Evolutionary conservation across 2,113 vertebrate genomes (phyloP).

Genomic region (Alethe castanea): DNA sequence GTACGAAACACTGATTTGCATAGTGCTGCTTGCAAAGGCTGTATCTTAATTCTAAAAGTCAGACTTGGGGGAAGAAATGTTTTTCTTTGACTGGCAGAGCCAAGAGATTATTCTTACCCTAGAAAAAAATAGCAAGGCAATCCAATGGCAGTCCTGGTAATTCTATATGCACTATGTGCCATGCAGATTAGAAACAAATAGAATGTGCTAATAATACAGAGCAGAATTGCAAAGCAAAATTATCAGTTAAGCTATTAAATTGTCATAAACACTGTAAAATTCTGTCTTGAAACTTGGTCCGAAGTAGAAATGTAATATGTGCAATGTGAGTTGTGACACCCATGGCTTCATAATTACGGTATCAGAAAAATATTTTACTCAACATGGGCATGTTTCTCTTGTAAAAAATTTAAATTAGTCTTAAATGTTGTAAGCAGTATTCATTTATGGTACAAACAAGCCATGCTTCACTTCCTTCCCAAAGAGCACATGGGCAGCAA

Average conservation of each 20-base stretch:
- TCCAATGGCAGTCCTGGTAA: not conserved
- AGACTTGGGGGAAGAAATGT: not conserved
- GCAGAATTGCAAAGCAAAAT: not conserved
- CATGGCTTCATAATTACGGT: not conserved
- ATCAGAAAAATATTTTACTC: not conserved
- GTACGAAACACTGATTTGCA: not conserved
- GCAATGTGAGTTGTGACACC: not conserved
- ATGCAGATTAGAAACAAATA: not conserved
- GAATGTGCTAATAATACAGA: not conserved
- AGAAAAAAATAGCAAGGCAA: not conserved
- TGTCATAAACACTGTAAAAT: not conserved
- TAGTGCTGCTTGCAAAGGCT: not conserved
- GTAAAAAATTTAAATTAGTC: not conserved
- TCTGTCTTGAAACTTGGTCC: not conserved
- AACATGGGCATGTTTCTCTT: not conserved
- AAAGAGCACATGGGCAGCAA: not conserved
- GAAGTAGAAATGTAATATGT: not conserved
- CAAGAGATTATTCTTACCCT: not conserved
- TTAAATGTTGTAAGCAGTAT: not conserved
- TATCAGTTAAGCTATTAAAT: not conserved
- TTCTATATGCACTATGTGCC: not conserved
- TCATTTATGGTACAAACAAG: not conserved
- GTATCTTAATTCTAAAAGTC: not conserved
- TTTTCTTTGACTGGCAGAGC: not conserved
- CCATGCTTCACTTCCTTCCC: not conserved